Percentiles rank a stretch among this genome's conserved stretches.
Evolutionary conservation across 2,113 vertebrate genomes (phyloP).

Genomic region (Thalassarche chlororhynchos): DNA sequence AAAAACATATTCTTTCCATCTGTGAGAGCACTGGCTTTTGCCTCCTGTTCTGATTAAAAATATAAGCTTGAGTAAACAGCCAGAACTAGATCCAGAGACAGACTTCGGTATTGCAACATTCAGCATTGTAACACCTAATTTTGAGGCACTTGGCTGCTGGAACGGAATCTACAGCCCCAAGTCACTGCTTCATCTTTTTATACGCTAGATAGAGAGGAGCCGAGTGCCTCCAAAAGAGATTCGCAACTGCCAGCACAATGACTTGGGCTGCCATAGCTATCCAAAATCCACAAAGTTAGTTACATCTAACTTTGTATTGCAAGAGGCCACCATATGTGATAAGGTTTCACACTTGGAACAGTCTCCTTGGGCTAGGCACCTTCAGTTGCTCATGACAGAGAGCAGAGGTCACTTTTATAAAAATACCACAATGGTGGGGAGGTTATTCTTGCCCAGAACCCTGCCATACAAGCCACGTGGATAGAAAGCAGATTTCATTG

Average conservation of each 20-base stretch:
- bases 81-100: not conserved
- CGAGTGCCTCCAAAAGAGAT: not conserved
- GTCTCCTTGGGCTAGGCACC: not conserved
- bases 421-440: not conserved
- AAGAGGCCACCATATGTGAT: not conserved
- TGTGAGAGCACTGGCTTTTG: not conserved
- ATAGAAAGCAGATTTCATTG: not conserved
- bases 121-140: constrained; percentile 4
- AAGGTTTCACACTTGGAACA: not conserved
- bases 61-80: not conserved
- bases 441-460: not conserved
- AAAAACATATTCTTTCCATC: not conserved
- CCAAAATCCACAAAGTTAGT: not conserved
- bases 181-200: not conserved
- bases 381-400: not conserved
- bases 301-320: not conserved
- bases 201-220: not conserved
- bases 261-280: not conserved
- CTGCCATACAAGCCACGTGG: not conserved
- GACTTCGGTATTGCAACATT: not conserved
- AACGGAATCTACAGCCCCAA: not conserved
- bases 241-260: not conserved
- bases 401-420: not conserved
- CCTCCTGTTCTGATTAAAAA: constrained; percentile 1
- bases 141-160: not conserved